Conservation (phyloP, 2,888 invertebrate genomes). For the Nephrotoma flavescens region DNA sequence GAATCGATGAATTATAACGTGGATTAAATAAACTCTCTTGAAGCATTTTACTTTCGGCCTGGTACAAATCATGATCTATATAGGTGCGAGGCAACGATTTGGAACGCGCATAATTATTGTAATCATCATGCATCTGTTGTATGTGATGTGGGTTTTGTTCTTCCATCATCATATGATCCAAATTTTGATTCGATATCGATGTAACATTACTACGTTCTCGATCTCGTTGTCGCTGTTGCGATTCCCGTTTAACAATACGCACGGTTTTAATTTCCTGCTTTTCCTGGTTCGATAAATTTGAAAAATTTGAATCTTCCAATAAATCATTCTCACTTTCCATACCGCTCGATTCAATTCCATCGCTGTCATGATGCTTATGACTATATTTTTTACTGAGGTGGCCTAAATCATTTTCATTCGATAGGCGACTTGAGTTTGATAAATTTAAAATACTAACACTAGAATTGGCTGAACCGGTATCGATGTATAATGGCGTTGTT, state of each 20-base stretch:
- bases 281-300: conserved; percentile 56
- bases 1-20: conserved; percentile 9
- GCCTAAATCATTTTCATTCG: conserved; percentile 2
- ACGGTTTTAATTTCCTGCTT: conserved; percentile 87
- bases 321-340: conserved; percentile 31
- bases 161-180: conserved; percentile 32
- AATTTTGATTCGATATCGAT: conserved; percentile 24
- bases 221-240: conserved; percentile 70
- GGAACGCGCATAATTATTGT: conserved; percentile 29
- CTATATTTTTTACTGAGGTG: background rate
- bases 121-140: conserved; percentile 17
- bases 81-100: conserved; percentile 39
- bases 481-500: conserved; percentile 52
- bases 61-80: conserved; percentile 12
- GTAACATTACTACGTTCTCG: conserved; percentile 43
- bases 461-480: conserved; percentile 33
- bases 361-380: conserved; percentile 24
- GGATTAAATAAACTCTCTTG: conserved; percentile 2
- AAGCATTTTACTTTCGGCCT: conserved; percentile 2
- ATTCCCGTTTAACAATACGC: conserved; percentile 81
- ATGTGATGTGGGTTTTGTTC: conserved; percentile 17
- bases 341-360: conserved; percentile 27
- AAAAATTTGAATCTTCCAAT: conserved; percentile 26
- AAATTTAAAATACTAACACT: conserved; percentile 17
- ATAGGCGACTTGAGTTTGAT: conserved; percentile 16